These are phyloP conservation scores for Ciconia stormi DNA, from an alignment of 2,113 vertebrate genomes.

Conservation along the genomic window DNA sequence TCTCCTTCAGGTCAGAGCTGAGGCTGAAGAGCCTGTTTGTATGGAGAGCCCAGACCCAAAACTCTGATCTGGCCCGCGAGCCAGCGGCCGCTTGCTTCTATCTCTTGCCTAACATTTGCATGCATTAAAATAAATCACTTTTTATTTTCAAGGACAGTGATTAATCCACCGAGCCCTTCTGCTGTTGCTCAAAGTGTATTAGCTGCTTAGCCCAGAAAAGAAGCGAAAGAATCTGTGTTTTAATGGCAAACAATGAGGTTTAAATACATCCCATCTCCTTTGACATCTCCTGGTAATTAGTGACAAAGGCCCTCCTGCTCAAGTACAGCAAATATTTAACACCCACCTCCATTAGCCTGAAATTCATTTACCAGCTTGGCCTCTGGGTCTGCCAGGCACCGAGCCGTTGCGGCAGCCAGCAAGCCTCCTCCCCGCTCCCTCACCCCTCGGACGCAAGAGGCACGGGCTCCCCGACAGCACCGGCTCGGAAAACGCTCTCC, in stretches of 20 bases:
- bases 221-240: constrained; percentile 30
- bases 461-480: rapidly evolving
- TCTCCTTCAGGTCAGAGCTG: background rate
- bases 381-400: background rate
- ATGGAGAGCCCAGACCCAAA: background rate
- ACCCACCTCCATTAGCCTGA: constrained; percentile 30
- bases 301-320: constrained; percentile 44
- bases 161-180: constrained; percentile 44
- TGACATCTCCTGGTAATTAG: constrained; percentile 59
- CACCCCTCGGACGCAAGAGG: background rate
- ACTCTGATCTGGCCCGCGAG: background rate
- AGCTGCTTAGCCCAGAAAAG: constrained; percentile 45
- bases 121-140: constrained; percentile 49
- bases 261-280: constrained; percentile 54
- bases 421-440: background rate
- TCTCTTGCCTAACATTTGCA: background rate
- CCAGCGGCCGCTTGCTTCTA: background rate
- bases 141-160: constrained; percentile 54
- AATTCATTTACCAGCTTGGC: constrained; percentile 46
- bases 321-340: constrained; percentile 70
- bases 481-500: background rate
- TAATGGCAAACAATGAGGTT: constrained; percentile 60
- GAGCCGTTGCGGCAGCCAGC: background rate
- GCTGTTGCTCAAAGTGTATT: constrained; percentile 26
- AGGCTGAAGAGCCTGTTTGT: background rate